Evolutionary conservation across 1,140 invertebrate genomes (phyloP).

Genomic region (Oscheius sp.): DNA sequence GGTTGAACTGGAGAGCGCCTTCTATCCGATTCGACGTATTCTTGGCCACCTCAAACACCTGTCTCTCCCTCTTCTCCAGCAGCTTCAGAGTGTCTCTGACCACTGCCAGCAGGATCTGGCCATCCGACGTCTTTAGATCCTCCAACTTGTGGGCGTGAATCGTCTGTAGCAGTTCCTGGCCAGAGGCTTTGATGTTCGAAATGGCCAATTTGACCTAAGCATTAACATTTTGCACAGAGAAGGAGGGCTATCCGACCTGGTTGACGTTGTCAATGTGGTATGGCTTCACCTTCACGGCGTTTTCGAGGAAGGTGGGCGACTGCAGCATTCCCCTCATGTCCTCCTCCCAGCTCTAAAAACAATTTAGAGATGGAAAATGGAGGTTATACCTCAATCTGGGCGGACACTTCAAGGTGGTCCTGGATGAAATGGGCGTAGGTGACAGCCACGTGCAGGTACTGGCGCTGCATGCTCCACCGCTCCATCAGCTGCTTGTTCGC

Average conservation of each 20-base stretch:
- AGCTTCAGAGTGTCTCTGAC: conserved; percentile 7
- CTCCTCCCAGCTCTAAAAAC: conserved; percentile 27
- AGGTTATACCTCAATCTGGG: conserved; percentile 9
- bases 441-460: conserved; percentile 34
- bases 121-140: background rate
- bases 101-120: background rate
- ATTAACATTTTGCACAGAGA: too few species aligned
- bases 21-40: background rate
- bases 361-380: background rate
- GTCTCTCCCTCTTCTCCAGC: conserved; percentile 9
- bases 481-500: conserved; percentile 40
- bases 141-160: conserved; percentile 3
- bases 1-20: background rate
- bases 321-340: conserved; percentile 29
- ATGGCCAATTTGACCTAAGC: conserved; percentile 23
- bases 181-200: conserved; percentile 8
- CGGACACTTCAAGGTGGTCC: conserved; percentile 4
- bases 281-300: conserved; percentile 23
- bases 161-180: conserved; percentile 17
- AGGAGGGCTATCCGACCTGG: too few species aligned
- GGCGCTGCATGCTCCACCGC: conserved; percentile 46
- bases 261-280: conserved; percentile 35
- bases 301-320: conserved; percentile 15
- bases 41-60: background rate
- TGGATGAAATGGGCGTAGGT: conserved; percentile 28